Evolutionary conservation across 2,888 invertebrate species (phyloP).

Genomic region (Hesperia comma): DNA sequence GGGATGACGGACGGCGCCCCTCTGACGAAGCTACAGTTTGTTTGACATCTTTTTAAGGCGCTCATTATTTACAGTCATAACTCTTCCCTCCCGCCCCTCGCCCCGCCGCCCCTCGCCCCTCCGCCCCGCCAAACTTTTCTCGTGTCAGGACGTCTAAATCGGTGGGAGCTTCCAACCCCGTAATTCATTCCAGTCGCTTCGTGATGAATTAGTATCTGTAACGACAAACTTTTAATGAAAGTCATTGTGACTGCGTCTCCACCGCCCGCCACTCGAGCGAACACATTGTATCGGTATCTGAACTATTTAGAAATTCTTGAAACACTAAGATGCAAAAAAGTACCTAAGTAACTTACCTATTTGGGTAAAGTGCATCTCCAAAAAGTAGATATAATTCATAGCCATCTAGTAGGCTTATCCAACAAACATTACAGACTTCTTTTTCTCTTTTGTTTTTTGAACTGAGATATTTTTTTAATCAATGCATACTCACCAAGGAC

Average conservation of each 20-base stretch:
- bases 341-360: too few species aligned
- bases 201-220: constrained; percentile 29
- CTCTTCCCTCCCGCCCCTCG: constrained; percentile 37
- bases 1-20: constrained; percentile 20
- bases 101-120: constrained; percentile 4
- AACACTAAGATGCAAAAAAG: too few species aligned
- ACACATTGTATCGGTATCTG: too few species aligned
- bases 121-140: neutral
- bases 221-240: constrained; percentile 28
- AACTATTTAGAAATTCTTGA: too few species aligned
- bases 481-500: too few species aligned
- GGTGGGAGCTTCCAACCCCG: constrained; percentile 17
- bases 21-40: constrained; percentile 41
- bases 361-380: too few species aligned
- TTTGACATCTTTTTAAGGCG: constrained; percentile 57
- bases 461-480: too few species aligned
- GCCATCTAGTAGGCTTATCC: too few species aligned
- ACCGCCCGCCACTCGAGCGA: too few species aligned
- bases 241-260: constrained; percentile 11
- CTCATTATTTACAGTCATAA: constrained; percentile 59
- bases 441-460: too few species aligned
- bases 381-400: too few species aligned
- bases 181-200: constrained; percentile 18
- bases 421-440: too few species aligned
- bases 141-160: constrained; percentile 24